Evolutionary conservation across 2,888 invertebrate genomes (phyloP).

Genomic region (Drosophila antonietae): DNA sequence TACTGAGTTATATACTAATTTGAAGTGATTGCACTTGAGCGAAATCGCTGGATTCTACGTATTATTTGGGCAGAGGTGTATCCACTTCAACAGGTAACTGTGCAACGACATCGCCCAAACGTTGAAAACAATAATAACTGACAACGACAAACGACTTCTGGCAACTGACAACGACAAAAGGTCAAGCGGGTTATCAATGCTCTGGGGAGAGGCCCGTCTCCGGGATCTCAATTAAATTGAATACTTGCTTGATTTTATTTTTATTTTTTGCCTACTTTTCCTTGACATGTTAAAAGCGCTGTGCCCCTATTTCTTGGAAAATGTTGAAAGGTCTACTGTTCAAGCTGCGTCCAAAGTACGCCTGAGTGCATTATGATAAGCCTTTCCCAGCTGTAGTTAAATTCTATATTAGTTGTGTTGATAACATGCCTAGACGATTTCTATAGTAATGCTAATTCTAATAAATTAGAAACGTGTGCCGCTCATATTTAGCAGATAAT

Average conservation of each 20-base stretch:
- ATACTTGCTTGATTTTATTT: conserved; percentile 19
- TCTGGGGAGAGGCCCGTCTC: conserved; percentile 37
- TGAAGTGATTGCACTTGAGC: conserved; percentile 12
- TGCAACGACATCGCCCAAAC: conserved; percentile 23
- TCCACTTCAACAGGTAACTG: conserved; percentile 10
- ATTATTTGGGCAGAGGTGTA: conserved; percentile 6
- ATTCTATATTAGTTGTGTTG: not conserved
- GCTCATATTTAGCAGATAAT: not conserved
- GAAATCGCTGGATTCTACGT: conserved; percentile 7
- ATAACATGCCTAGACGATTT: conserved; percentile 42
- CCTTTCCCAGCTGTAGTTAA: conserved; percentile 10
- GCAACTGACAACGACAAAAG: conserved; percentile 17
- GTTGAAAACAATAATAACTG: conserved; percentile 22
- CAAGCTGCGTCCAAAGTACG: conserved; percentile 60
- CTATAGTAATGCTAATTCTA: conserved; percentile 5
- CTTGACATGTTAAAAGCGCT: conserved; percentile 29
- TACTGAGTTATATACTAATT: not conserved
- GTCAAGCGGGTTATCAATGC: conserved; percentile 48
- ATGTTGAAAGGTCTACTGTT: conserved; percentile 30
- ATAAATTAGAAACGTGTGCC: not conserved
- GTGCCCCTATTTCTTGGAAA: conserved; percentile 56
- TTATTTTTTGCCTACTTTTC: conserved; percentile 39
- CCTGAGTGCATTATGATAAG: conserved; percentile 38
- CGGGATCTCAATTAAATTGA: conserved; percentile 43
- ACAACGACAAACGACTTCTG: conserved; percentile 13